phyloP scores from a whole-genome alignment of 2,888 invertebrate species.

The Caenorhabditis doughertyi region DNA sequence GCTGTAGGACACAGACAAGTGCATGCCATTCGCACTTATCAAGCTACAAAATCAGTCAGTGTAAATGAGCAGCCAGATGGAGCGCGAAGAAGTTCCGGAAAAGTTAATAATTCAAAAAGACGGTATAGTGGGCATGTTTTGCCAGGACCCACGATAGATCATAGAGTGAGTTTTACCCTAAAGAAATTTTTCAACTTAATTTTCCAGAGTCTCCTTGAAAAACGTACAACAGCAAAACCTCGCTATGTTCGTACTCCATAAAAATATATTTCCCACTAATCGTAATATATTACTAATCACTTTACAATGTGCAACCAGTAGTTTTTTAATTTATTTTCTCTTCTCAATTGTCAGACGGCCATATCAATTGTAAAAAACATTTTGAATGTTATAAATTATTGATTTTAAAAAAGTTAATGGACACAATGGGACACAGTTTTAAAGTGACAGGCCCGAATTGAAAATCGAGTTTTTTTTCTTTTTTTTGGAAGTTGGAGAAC shows the following conservation, averaged over 20 bases:
- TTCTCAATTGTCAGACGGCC: no score
- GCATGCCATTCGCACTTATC: constrained; percentile 57
- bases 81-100: constrained; percentile 48
- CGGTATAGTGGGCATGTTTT: constrained; percentile 55
- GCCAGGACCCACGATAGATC: constrained; percentile 55
- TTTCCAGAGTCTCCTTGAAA: constrained; percentile 52
- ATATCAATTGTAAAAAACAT: no score
- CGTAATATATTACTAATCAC: no score
- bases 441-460: no score
- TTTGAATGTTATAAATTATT: no score
- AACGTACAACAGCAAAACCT: constrained; percentile 57
- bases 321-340: no score
- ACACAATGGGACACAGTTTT: no score
- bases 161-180: constrained; percentile 49
- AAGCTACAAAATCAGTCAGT: constrained; percentile 38
- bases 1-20: constrained; percentile 51
- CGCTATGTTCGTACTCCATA: constrained; percentile 58
- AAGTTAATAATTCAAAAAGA: constrained; percentile 20
- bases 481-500: no score
- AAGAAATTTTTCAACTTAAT: background rate
- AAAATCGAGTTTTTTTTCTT: no score
- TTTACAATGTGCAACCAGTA: no score
- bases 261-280: no score
- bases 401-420: no score
- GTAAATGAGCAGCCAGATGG: constrained; percentile 27